Evolutionary conservation across 53 echinoderm and acorn worm genomes (phyloP), one percentile per base, ranked within the genome.

Genomic region (Holothuria scabra): DNA sequence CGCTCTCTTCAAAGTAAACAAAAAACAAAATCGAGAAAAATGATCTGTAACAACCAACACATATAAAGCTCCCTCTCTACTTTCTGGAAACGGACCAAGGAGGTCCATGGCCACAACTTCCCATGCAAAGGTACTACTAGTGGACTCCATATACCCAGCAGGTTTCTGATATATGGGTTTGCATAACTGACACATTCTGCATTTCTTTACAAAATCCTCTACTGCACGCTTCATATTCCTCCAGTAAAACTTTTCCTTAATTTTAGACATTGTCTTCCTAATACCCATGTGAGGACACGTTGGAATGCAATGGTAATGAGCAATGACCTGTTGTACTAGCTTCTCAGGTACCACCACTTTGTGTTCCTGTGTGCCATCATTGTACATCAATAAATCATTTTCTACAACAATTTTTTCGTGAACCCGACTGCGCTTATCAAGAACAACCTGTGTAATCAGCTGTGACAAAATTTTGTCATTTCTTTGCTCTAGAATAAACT

Each of bases 111-210:
- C 86, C 5, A 90, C 49, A 11, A 76, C 86, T 19, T 90, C 83
- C 90, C 83, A 90, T 48, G 87, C 84, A 8, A 22, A 26, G 7
- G 28, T 1, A 14, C 83, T 62, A 14, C 28, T 24, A 12, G 79
- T 79, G 8, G 87, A 87, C 23, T 76, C 31, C 90, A 87, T 90
- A n/a, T 67, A 66, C 8, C 84, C 89, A 12, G 80, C 58, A 24
- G 83, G 83, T 62, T 68, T 86, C n/a, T 79, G 86, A 33, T 78
- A 90, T 0, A 90, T 28, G 5, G 87, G 86, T 18, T 86, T 90
- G 1, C 59, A 70, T 30, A 82, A 56, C 63, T 87, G 79, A 46
- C 87, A 87, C 20, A 58, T 5, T 22, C 52, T 23, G 65, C 86
- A 61, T 28, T 28, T 74, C 22, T 86, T 74, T 21, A 83, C 72